Conservation (phyloP, 2,888 invertebrate species). For the Drosophila anceps region DNA sequence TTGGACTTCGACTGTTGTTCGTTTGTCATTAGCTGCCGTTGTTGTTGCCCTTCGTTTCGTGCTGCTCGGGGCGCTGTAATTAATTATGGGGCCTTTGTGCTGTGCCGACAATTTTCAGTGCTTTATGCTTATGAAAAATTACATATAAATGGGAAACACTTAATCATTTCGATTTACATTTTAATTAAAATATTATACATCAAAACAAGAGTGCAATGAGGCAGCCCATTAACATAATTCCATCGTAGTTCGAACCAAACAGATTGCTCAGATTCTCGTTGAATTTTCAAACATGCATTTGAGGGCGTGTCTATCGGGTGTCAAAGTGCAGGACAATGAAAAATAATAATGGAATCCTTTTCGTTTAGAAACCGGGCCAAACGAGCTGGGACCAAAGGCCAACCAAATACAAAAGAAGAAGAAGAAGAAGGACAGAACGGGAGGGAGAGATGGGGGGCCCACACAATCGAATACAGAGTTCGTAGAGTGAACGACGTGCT, state of each 20-base stretch:
- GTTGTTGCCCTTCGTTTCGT: slow-evolving; percentile 55
- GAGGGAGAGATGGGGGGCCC: background rate
- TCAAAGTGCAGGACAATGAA: slow-evolving; percentile 75
- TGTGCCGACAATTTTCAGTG: slow-evolving; percentile 79
- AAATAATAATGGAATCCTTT: slow-evolving; percentile 73
- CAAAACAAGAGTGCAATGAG: slow-evolving; percentile 46
- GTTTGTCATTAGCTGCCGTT: slow-evolving; percentile 73
- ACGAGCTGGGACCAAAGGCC: slow-evolving; percentile 51
- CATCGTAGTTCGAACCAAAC: slow-evolving; percentile 4
- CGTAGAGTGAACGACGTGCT: slow-evolving; percentile 46
- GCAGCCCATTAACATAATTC: slow-evolving; percentile 39
- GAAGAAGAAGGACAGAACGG: background rate
- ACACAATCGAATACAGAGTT: slow-evolving; percentile 37
- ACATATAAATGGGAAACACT: slow-evolving; percentile 77
- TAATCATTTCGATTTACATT: slow-evolving; percentile 82
- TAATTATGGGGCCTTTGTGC: slow-evolving; percentile 82
- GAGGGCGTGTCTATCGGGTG: slow-evolving; percentile 31
- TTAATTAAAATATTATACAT: slow-evolving; percentile 82
- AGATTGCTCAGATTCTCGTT: background rate
- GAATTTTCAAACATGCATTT: background rate
- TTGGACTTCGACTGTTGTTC: slow-evolving; percentile 61
- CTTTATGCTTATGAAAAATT: slow-evolving; percentile 81
- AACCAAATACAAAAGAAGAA: slow-evolving; percentile 37
- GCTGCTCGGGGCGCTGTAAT: slow-evolving; percentile 78
- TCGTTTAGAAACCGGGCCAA: slow-evolving; percentile 45